Conservation (phyloP, 2,113 vertebrate species). For the Noturus placidus region DNA sequence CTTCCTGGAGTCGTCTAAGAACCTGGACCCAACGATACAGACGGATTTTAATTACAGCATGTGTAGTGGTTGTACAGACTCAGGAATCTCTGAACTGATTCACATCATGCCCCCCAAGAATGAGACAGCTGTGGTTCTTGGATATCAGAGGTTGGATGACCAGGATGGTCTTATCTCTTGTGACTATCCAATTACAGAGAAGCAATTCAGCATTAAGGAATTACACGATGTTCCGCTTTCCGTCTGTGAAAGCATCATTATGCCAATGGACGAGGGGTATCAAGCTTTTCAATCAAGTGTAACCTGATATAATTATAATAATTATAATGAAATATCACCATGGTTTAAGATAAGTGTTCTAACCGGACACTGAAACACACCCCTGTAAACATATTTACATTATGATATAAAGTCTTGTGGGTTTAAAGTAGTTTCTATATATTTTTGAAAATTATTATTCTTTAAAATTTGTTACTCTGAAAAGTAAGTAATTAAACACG, state of each 20-base stretch:
- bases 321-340: not conserved
- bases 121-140: not conserved
- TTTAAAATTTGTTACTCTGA: too few species aligned
- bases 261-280: constrained; percentile 49
- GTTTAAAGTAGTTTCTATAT: constrained; percentile 38
- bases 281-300: constrained; percentile 50
- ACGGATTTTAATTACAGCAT: constrained; percentile 55
- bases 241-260: not conserved
- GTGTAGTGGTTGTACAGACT: constrained; percentile 1
- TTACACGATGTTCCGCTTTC: not conserved
- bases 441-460: too few species aligned
- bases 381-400: not conserved
- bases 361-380: not conserved
- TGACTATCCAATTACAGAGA: not conserved
- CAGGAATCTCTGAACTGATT: constrained; percentile 22
- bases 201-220: constrained; percentile 4
- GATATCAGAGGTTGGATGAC: not conserved
- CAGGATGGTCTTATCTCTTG: not conserved
- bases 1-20: not conserved
- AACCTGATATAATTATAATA: not conserved
- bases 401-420: not conserved
- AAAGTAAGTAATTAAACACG: too few species aligned
- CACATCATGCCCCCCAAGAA: not conserved
- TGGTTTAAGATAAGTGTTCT: too few species aligned
- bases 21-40: constrained; percentile 2